These are phyloP conservation scores for Crocodylus rhombifer DNA, from an alignment of 2,797 vertebrate species.

Conservation along the genomic window DNA sequence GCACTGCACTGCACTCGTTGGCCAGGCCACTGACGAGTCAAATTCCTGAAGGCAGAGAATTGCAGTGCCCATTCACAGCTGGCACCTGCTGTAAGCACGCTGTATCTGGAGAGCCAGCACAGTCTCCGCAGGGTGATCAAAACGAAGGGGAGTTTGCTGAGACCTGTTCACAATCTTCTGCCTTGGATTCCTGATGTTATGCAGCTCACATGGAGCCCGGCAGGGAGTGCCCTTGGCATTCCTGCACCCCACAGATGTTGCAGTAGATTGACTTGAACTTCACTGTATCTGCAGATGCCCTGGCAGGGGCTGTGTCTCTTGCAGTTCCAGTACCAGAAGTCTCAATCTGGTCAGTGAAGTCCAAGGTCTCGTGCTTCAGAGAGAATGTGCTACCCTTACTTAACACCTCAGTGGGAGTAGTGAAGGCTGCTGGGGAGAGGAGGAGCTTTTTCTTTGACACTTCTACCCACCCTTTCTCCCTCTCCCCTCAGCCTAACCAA, in stretches of 20 bases:
- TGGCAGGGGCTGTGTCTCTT: neutral
- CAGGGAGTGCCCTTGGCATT: neutral
- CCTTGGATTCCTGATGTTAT: neutral
- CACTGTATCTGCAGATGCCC: neutral
- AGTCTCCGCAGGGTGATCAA: neutral
- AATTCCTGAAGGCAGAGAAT: neutral
- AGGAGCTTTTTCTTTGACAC: neutral
- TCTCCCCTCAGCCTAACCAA: too few species aligned
- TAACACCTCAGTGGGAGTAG: neutral
- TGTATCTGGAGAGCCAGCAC: rapidly evolving
- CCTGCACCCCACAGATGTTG: neutral
- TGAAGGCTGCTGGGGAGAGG: neutral
- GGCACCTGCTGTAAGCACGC: neutral
- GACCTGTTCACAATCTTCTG: neutral
- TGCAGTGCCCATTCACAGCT: neutral
- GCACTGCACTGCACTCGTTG: neutral
- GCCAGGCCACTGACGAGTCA: neutral
- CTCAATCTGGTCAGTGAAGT: neutral
- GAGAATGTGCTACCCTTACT: neutral
- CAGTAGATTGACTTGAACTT: neutral
- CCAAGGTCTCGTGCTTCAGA: neutral
- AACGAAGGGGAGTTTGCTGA: neutral
- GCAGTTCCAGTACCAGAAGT: neutral
- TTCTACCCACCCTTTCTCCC: too few species aligned
- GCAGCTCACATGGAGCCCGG: neutral